Evolutionary conservation across 1,140 invertebrate genomes (phyloP).

Genomic region (Macrosteles quadrilineatus): DNA sequence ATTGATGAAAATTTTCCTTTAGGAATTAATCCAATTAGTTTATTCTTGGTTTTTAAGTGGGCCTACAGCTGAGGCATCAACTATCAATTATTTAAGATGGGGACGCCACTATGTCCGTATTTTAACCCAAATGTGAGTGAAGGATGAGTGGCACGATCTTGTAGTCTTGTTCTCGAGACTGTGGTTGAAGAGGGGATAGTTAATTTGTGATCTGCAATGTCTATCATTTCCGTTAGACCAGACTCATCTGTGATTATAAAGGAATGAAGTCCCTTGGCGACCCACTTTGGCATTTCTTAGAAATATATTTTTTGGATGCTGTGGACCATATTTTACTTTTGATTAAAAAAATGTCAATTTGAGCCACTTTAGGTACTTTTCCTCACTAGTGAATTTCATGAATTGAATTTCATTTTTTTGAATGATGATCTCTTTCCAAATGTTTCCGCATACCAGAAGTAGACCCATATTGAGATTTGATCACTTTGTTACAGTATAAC

Average conservation of each 20-base stretch:
- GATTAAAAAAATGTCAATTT: neutral
- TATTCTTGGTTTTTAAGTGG: neutral
- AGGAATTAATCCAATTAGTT: neutral
- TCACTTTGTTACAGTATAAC: neutral
- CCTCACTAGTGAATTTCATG: neutral
- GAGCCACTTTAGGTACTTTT: neutral
- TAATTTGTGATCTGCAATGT: neutral
- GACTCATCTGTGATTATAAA: neutral
- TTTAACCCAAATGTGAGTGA: no score
- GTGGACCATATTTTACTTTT: neutral
- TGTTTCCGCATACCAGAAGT: neutral
- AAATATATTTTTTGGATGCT: neutral
- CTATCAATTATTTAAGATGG: no score
- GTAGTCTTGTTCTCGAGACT: neutral
- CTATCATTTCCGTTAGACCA: neutral
- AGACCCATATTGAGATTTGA: neutral
- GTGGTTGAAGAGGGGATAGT: neutral
- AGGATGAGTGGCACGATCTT: no score
- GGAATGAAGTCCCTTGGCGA: neutral
- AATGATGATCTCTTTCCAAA: neutral
- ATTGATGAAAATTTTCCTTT: neutral
- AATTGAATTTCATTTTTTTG: no score
- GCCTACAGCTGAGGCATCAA: neutral
- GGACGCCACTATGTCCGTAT: no score
- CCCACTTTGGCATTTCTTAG: constrained; percentile 7